Conservation (phyloP, 2,113 vertebrate species). For the Zosterops pallidus region DNA sequence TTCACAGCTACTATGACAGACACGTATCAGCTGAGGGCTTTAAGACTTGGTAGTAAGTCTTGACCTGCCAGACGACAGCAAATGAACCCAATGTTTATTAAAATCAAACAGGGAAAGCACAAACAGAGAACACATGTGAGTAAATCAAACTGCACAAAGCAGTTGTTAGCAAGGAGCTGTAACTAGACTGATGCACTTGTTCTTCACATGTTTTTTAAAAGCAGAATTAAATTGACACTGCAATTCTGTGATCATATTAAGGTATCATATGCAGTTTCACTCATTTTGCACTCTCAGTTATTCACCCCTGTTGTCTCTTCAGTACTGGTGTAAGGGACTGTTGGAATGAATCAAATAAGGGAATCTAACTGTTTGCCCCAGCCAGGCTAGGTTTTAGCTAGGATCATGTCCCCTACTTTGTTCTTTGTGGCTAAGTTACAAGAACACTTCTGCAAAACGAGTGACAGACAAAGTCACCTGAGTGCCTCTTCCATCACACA, state of each 20-base stretch:
- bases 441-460: background rate
- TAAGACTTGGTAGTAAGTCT: background rate
- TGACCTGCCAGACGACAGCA: background rate
- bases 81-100: background rate
- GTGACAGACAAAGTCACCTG: background rate
- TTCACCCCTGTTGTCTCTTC: background rate
- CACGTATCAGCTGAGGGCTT: background rate
- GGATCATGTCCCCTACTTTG: background rate
- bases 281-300: background rate
- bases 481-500: background rate
- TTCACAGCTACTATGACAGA: background rate
- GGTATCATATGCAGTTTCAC: background rate
- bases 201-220: background rate
- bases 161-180: background rate
- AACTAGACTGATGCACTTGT: background rate
- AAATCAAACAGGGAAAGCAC: background rate
- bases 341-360: background rate
- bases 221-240: background rate
- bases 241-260: background rate
- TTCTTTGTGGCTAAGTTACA: background rate
- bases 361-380: background rate
- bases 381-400: background rate
- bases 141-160: background rate
- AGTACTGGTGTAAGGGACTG: background rate
- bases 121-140: background rate